phyloP scores from a whole-genome alignment of 37 sponge, comb jelly and placozoan species.

The Chondrosia reniformis region DNA sequence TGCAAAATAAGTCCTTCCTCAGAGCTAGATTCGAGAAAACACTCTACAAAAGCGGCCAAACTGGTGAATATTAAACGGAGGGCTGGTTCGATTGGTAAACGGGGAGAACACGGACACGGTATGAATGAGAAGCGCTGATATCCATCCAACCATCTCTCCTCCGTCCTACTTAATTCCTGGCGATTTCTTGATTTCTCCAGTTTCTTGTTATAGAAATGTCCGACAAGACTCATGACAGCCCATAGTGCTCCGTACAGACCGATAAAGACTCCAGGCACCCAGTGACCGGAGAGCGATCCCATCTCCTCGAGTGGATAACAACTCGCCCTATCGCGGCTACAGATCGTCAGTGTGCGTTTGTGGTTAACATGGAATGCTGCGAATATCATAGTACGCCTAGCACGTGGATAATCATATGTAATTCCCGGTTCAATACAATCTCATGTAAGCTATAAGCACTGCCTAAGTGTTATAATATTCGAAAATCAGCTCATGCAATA shows the following conservation, averaged over 20 bases:
- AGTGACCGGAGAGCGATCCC: not conserved
- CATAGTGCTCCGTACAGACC: not conserved
- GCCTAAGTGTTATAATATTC: too few species aligned
- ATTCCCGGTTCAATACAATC: too few species aligned
- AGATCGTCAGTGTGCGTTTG: too few species aligned
- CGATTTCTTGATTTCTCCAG: not conserved
- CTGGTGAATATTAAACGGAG: not conserved
- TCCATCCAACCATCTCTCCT: not conserved
- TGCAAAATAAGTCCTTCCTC: not conserved
- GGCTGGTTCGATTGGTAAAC: not conserved
- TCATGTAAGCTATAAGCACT: too few species aligned
- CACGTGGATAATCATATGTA: too few species aligned
- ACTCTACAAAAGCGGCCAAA: not conserved
- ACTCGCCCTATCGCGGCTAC: too few species aligned
- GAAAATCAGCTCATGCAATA: too few species aligned
- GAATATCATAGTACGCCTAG: too few species aligned
- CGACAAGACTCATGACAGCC: not conserved
- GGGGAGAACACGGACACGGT: constrained; percentile 11
- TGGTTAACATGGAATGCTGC: too few species aligned
- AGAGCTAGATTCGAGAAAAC: not conserved
- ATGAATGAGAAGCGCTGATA: not conserved
- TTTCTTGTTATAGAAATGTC: not conserved
- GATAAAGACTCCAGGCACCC: not conserved
- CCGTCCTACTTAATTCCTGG: not conserved
- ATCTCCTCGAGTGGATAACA: too few species aligned